A percentile compares a stretch with the other conserved stretches of the same genome.
phyloP scores from a whole-genome alignment of 2,888 invertebrate genomes.

The Drosophila aldrichi region DNA sequence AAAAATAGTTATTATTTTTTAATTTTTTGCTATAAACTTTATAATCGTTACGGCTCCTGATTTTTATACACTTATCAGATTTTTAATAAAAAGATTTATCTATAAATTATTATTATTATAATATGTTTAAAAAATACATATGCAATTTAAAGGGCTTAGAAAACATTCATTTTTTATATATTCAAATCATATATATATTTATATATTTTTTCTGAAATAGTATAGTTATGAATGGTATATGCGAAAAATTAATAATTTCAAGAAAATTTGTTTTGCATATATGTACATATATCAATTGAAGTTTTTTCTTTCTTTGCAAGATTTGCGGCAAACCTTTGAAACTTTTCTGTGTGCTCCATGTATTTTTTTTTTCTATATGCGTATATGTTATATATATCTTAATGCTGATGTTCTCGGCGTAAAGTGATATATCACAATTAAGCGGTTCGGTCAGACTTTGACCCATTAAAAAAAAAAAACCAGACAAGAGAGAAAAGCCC shows the following conservation, averaged over 20 bases:
- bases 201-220: too few species aligned
- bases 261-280: not conserved
- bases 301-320: too few species aligned
- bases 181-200: too few species aligned
- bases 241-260: not conserved
- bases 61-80: too few species aligned
- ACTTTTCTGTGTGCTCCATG: not conserved
- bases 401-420: conserved; percentile 36
- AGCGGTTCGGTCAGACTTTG: conserved; percentile 57
- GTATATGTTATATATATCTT: conserved; percentile 28
- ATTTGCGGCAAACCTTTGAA: conserved; percentile 27
- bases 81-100: too few species aligned
- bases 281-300: not conserved
- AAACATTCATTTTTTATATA: too few species aligned
- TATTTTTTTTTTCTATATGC: not conserved
- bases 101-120: too few species aligned
- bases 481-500: conserved; percentile 14
- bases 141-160: too few species aligned
- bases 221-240: not conserved
- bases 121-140: too few species aligned
- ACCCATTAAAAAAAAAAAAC: conserved; percentile 60
- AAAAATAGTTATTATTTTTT: too few species aligned
- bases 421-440: conserved; percentile 77
- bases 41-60: too few species aligned
- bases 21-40: too few species aligned